phyloP scores from a whole-genome alignment of 2,113 vertebrate species.

The Athene cunicularia region DNA sequence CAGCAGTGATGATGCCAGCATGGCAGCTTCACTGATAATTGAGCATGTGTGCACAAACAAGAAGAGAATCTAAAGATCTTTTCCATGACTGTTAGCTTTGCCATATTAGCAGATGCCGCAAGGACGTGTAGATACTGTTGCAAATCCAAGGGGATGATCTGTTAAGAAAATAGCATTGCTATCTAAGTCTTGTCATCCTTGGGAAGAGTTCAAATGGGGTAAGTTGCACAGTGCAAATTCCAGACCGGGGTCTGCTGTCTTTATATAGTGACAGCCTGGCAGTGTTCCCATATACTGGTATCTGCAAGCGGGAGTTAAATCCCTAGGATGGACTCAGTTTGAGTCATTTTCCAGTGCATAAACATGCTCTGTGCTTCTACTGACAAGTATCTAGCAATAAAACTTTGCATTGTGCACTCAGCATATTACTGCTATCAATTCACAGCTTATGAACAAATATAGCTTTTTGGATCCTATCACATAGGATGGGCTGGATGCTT shows the following conservation, averaged over 20 bases:
- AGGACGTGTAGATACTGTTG: neutral
- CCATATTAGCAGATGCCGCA: neutral
- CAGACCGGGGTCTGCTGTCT: neutral
- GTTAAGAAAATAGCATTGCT: neutral
- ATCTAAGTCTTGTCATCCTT: neutral
- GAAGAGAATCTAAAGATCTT: neutral
- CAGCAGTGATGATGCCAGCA: neutral
- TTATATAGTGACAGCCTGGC: neutral
- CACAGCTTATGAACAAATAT: conserved; percentile 50
- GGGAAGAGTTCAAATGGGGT: neutral
- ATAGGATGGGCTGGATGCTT: conserved; percentile 44
- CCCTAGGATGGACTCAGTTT: neutral
- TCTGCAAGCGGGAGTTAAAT: neutral
- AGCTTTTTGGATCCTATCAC: conserved; percentile 14
- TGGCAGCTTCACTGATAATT: fast-evolving
- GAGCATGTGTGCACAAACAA: neutral
- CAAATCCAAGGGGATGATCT: neutral
- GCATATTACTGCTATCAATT: conserved; percentile 14
- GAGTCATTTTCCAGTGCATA: neutral
- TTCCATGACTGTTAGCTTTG: neutral
- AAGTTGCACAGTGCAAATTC: neutral
- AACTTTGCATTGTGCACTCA: neutral
- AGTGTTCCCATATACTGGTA: neutral
- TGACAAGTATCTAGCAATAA: neutral
- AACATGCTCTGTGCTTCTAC: neutral